Base-by-base conservation (phyloP, 2,113 vertebrate genomes). In the Xiphophorus couchianus region DNA sequence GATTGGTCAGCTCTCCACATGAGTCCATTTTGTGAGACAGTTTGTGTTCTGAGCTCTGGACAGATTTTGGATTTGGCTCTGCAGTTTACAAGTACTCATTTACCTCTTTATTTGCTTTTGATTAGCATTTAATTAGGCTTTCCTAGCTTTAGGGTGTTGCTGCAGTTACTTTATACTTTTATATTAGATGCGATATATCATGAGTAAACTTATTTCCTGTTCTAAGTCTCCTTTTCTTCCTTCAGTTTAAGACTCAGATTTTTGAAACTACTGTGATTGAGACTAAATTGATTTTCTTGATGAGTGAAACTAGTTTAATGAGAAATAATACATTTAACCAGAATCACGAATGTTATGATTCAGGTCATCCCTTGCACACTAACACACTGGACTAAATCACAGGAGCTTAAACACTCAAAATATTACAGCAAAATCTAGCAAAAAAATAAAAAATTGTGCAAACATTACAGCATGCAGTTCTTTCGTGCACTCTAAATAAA, bases 331-430 rank as follows among this genome's bases (percentile, higher is more conserved):
- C 15, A 6, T 48, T 42, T 42, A 13, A 42, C 11, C 12, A 42
- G 39, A 42, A 42, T 42, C 39, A 14, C 14, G 13, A 14, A 14
- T 42, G 39, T 42, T 42, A 42, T 51, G 17, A 51, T 6, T 6
- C 14, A 51, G 27, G 39, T 48, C 69, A 51, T 70, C 33, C 39
- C 35, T 63, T 71, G 61, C 35, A 76, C 15, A 68, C 42, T 35
- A 60, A 66, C 62, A 58, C 39, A 62, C 67, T 71, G 35, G 35
- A 39, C 39, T 31, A 73, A 48, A 67, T 27, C 37, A 72, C 44
- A 76, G 37, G 77, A 73, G 72, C 62, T 19, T 33, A 22, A 62
- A 64, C 27, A 69, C 64, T 74, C 48, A 69, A 84, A 88, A 81
- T 61, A 84, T 39, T 69, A 58, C 29, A 69, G 54, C 71, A 63